phyloP scores from a whole-genome alignment of 1,140 invertebrate species.

The Steinernema feltiae region DNA sequence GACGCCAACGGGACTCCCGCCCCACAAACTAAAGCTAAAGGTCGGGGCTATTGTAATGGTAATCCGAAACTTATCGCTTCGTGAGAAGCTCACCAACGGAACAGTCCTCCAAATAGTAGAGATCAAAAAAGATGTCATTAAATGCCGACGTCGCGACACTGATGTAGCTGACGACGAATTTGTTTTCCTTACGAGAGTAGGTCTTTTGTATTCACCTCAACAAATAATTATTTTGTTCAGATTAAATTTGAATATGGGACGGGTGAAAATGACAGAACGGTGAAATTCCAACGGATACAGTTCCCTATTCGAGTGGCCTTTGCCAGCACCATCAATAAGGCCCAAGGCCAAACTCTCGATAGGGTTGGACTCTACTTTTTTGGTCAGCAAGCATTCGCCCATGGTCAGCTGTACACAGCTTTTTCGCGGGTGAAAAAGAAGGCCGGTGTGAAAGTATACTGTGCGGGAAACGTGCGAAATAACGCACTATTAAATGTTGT shows the following conservation, averaged over 20 bases:
- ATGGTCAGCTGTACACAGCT: constrained; percentile 55
- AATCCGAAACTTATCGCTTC: constrained; percentile 29
- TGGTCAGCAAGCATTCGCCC: constrained; percentile 37
- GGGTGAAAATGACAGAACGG: not conserved
- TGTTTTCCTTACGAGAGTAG: not conserved
- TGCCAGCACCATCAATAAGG: constrained; percentile 51
- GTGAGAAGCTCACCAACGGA: constrained; percentile 36
- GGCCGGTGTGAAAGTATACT: not conserved
- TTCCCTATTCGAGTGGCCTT: constrained; percentile 36
- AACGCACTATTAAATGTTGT: not conserved
- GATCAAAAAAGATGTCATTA: not conserved
- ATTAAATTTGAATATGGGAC: not conserved
- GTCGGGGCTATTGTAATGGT: constrained; percentile 40
- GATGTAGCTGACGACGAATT: not conserved
- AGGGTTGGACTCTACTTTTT: constrained; percentile 34
- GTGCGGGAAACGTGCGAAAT: not conserved
- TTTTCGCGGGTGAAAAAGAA: constrained; percentile 35
- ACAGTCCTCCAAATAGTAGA: constrained; percentile 28
- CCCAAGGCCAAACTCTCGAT: constrained; percentile 48
- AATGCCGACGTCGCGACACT: not conserved
- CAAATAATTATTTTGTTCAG: not conserved
- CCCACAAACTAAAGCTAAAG: constrained; percentile 38
- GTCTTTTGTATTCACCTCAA: not conserved
- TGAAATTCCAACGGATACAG: constrained; percentile 7
- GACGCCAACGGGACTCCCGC: constrained; percentile 36